Evolutionary conservation across 1,140 invertebrate species (phyloP), one percentile per base, ranked within the genome.

Genomic region (Penaeus chinensis): DNA sequence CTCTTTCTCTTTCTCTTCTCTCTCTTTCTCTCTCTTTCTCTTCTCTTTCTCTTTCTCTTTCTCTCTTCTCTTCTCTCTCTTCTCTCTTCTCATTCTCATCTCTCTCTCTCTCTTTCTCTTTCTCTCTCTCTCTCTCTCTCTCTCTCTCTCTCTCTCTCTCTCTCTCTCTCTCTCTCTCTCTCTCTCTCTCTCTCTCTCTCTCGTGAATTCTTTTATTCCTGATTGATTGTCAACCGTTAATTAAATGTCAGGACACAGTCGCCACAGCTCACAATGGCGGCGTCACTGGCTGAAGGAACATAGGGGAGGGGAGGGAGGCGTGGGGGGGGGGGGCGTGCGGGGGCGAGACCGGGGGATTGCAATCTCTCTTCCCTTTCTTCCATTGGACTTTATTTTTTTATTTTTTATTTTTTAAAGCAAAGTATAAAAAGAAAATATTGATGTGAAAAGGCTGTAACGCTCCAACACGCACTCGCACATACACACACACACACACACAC

Each of bases 1-100:
- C 77, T 79, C 77, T 79, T 2, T 79, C 77, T 79, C 47, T 79
- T 42, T 79, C 77, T 79, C 77, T 79, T 79, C 47, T 47, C 77
- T 54, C 77, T 54, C 47, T 54, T 11, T 27, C 77, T 54, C 47
- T 79, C 47, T 27, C 77, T 79, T 20, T 79, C 77, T 79, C 77
- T 79, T 60, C 47, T 79, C 47, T 79, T 42, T 79, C 77, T 79
- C 42, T 79, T 42, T 79, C 77, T 79, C 19, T 79, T 42, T 78
- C 37, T 78, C 37, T 78, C 37, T 47, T 37, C 47, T 27, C 47
- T 37, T 47, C 76, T 78, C 37, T 47, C 37, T 78, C 37, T 78
- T 37, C 47, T 16, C 47, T 16, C 47, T 8, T 78, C 7, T 24
- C 16, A 1, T 37, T 18, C 37, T 78, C 32, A 16, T 8, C 3